Evolutionary conservation across 2,113 vertebrate genomes (phyloP).

Genomic region (Lepidothrix coronata): DNA sequence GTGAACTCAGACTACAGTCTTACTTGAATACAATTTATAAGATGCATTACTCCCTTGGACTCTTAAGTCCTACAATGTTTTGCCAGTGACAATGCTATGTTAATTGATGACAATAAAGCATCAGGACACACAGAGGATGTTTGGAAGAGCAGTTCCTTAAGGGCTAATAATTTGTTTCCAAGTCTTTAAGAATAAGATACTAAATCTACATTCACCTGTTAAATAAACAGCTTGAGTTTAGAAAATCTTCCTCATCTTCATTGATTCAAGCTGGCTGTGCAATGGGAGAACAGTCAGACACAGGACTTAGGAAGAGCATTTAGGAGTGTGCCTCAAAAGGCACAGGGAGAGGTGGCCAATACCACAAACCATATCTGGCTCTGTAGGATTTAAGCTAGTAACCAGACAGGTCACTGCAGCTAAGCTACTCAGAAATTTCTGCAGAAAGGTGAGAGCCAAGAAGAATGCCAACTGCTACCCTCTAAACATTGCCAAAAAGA

Average conservation of each 20-base stretch:
- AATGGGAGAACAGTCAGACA: neutral
- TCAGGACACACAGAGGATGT: neutral
- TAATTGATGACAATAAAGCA: neutral
- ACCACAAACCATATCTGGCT: neutral
- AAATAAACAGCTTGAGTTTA: neutral
- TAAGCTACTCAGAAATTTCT: neutral
- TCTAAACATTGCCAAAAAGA: neutral
- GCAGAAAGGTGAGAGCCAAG: neutral
- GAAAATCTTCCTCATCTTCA: neutral
- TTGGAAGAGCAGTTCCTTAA: neutral
- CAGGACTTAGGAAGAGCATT: neutral
- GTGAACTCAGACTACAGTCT: neutral
- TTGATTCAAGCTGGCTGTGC: neutral
- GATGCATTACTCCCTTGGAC: neutral
- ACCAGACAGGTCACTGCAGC: neutral
- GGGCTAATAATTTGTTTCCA: neutral
- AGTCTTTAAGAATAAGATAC: neutral
- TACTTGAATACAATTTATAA: neutral
- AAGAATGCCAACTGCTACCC: neutral
- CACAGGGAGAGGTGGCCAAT: neutral
- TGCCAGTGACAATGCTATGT: neutral
- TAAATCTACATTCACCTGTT: neutral
- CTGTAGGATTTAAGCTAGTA: neutral
- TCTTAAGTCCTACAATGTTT: neutral
- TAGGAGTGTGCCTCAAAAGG: neutral